phyloP scores from a whole-genome alignment of 2,888 invertebrate species.

The Stomorhina lunata region DNA sequence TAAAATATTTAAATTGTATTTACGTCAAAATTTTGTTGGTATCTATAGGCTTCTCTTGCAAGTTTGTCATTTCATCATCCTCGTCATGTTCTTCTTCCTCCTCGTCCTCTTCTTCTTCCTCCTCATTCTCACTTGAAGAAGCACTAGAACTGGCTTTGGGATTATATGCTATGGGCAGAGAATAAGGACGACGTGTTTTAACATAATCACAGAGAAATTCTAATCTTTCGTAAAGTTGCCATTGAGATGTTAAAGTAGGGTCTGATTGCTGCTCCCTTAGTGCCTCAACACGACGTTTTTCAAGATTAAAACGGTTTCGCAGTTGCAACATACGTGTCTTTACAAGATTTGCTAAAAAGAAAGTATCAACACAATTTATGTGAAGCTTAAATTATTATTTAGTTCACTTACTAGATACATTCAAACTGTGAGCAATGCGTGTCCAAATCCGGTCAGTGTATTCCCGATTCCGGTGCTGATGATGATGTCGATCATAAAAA shows the following conservation, averaged over 20 bases:
- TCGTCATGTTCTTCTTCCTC: background rate
- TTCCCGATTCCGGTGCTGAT: constrained; percentile 71
- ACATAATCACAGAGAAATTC: constrained; percentile 72
- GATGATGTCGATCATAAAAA: constrained; percentile 71
- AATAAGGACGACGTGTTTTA: constrained; percentile 70
- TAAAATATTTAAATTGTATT: background rate
- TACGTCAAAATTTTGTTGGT: constrained; percentile 26
- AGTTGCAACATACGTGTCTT: constrained; percentile 74
- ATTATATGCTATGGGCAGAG: constrained; percentile 36
- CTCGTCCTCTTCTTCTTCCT: constrained; percentile 27
- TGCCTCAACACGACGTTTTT: constrained; percentile 71
- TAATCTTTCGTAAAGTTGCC: constrained; percentile 71
- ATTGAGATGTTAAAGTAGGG: constrained; percentile 68
- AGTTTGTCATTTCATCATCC: no score
- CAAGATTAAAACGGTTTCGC: constrained; percentile 74
- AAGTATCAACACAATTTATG: background rate
- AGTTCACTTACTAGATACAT: constrained; percentile 38
- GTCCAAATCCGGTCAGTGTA: constrained; percentile 70
- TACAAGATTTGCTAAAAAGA: constrained; percentile 67
- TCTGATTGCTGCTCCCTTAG: constrained; percentile 65
- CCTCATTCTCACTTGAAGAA: constrained; percentile 31
- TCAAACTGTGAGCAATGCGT: constrained; percentile 68
- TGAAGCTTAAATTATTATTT: background rate
- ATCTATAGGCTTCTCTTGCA: background rate
- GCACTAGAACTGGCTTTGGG: constrained; percentile 4